Conservation (phyloP, 2,797 vertebrate genomes). For the Typhlichthys eigenmanni region DNA sequence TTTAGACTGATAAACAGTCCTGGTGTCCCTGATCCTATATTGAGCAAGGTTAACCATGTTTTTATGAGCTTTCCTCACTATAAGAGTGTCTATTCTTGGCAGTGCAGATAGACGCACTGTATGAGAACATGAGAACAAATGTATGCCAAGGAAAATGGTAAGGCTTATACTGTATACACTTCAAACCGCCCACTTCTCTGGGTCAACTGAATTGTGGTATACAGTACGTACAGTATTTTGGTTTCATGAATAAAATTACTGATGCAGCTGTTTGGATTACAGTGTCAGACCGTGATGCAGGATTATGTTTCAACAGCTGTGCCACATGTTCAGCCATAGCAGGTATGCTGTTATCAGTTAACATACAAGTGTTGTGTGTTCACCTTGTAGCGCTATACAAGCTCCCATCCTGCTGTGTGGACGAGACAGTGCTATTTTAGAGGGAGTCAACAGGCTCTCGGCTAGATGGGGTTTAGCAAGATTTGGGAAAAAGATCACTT, state of each 20-base stretch:
- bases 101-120: constrained; percentile 14
- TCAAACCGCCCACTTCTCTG: neutral
- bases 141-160: constrained; percentile 16
- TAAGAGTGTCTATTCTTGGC: constrained; percentile 24
- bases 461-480: constrained; percentile 20
- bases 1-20: constrained; percentile 42
- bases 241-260: too few species aligned
- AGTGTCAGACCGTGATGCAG: too few species aligned
- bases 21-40: constrained; percentile 35
- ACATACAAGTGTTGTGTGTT: neutral
- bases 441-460: constrained; percentile 32
- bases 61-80: constrained; percentile 25
- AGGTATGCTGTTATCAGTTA: neutral
- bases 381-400: constrained; percentile 12
- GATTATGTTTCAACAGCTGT: too few species aligned
- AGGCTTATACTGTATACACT: neutral
- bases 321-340: neutral
- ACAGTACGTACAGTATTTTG: too few species aligned
- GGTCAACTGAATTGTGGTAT: too few species aligned
- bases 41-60: constrained; percentile 26
- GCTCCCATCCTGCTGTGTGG: constrained; percentile 11
- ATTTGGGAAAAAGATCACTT: neutral
- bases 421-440: constrained; percentile 40
- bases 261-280: too few species aligned
- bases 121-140: constrained; percentile 6